These are phyloP conservation scores for Drosophila neoperkinsi DNA, from an alignment of 2,888 invertebrate genomes.

Conservation along the genomic window DNA sequence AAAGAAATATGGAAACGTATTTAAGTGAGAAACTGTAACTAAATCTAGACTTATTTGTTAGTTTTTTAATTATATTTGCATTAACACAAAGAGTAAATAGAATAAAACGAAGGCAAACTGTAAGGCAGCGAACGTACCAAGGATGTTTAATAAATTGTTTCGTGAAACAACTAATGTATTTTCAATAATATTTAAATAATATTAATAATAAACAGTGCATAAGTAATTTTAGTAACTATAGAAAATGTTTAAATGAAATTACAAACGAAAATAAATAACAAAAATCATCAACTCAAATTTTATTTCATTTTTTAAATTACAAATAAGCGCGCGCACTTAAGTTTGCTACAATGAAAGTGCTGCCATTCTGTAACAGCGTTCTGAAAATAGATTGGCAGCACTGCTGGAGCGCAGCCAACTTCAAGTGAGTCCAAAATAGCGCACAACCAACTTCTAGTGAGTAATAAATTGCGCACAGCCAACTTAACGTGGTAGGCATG, in stretches of 20 bases:
- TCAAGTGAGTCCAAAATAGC: conserved; percentile 4
- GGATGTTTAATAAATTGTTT: conserved; percentile 83
- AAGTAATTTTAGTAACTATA: conserved; percentile 84
- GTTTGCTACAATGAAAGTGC: conserved; percentile 2
- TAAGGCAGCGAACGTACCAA: conserved; percentile 78
- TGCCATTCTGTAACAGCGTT: neutral
- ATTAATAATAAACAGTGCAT: conserved; percentile 81
- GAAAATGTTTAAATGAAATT: conserved; percentile 84
- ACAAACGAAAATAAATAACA: conserved; percentile 79
- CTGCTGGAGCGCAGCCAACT: neutral
- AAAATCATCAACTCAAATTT: conserved; percentile 40
- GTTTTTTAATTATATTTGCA: conserved; percentile 75
- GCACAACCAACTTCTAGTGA: conserved; percentile 31
- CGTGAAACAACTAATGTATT: conserved; percentile 81
- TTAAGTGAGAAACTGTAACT: conserved; percentile 79
- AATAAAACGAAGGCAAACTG: conserved; percentile 52
- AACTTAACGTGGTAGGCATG: conserved; percentile 22
- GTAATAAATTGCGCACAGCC: conserved; percentile 21
- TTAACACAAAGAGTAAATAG: conserved; percentile 63
- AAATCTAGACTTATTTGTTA: conserved; percentile 82
- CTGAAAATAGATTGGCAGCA: conserved; percentile 1
- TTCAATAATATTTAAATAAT: conserved; percentile 82
- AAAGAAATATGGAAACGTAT: conserved; percentile 42
- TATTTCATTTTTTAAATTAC: neutral
- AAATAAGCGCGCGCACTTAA: conserved; percentile 4